Base-by-base conservation (phyloP, 1,140 invertebrate species). In the Drosophila kurseongensis region DNA sequence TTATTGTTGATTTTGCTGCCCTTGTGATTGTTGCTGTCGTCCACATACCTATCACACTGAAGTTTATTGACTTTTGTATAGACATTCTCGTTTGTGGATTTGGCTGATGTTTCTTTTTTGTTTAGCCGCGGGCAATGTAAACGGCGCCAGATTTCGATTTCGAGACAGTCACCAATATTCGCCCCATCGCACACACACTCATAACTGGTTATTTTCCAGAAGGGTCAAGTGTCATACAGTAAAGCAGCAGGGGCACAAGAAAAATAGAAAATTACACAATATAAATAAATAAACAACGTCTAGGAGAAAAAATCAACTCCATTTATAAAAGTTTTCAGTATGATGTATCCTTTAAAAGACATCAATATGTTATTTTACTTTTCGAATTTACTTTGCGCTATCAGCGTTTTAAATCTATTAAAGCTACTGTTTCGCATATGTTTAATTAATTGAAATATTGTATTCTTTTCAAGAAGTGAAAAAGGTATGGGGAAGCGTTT, bases 21-120 rank as follows among this genome's bases (percentile, higher is more conserved):
- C 65, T 47, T 65, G n/a, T 29, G 60, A 65, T 51, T 68, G 65
- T 58, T 40, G 58, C 78, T 60, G 69, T 52, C 71, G 40, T 48
- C 51, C 23, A 65, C 44, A 74, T 62, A 75, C 71, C 62, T 88
- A 85, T 79, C 75, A 61, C 29, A 56, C 62, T 69, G 51, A 79
- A 88, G 83, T 88, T 88, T 88, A 89, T 89, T 88, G 83, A 88
- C 84, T 80, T 89, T 86, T 83, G 62, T 79, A 65, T 68, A 86
- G 51, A 56, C 71, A 72, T 71, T 71, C 65, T 71, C 66, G 66
- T 8, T 18, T 71, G 65, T 72, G 54, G 51, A 81, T 85, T 82
- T 82, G 80, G 81, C 81, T 85, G 83, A 88, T 82, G 79, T 88
- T 83, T 76, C 65, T 86, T 76, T 86, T 56, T 80, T 80, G 78